These are phyloP conservation scores for Brachycybe producta DNA, from an alignment of 2,888 invertebrate species.

Conservation along the genomic window DNA sequence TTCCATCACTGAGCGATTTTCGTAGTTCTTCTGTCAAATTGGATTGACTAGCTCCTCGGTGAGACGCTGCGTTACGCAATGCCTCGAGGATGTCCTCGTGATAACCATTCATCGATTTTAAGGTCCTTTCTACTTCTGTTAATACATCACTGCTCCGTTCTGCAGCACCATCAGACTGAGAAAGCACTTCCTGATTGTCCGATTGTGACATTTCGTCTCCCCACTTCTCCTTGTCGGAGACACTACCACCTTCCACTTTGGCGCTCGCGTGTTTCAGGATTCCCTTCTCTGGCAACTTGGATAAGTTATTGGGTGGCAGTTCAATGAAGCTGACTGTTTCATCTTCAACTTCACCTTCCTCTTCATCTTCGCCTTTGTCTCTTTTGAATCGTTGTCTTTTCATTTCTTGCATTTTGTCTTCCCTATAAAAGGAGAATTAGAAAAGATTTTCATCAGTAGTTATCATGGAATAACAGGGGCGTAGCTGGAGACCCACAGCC, in stretches of 20 bases:
- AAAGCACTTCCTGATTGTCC: conserved; percentile 53
- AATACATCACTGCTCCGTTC: conserved; percentile 30
- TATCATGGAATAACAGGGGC: too few species aligned
- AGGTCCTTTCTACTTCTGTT: conserved; percentile 51
- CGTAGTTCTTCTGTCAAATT: conserved; percentile 52
- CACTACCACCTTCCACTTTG: conserved; percentile 45
- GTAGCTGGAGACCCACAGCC: too few species aligned
- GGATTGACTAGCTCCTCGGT: conserved; percentile 40
- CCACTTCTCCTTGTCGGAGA: conserved; percentile 60
- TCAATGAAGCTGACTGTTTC: conserved; percentile 70
- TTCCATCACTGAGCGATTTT: conserved; percentile 49
- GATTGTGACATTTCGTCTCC: conserved; percentile 46
- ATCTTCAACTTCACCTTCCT: conserved; percentile 60
- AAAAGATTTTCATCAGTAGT: too few species aligned
- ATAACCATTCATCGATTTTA: conserved; percentile 81
- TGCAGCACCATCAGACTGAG: conserved; percentile 44
- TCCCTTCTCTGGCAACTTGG: conserved; percentile 74
- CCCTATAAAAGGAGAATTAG: conserved; percentile 50
- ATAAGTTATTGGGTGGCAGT: conserved; percentile 57
- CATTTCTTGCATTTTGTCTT: conserved; percentile 63
- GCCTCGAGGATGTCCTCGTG: conserved; percentile 85
- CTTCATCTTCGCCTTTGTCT: conserved; percentile 48
- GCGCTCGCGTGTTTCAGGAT: conserved; percentile 55
- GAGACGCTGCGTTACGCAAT: conserved; percentile 61
- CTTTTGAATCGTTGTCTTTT: conserved; percentile 46